These are phyloP conservation scores for Sebastes taczanowskii DNA, from an alignment of 2,797 vertebrate species.

Conservation along the genomic window DNA sequence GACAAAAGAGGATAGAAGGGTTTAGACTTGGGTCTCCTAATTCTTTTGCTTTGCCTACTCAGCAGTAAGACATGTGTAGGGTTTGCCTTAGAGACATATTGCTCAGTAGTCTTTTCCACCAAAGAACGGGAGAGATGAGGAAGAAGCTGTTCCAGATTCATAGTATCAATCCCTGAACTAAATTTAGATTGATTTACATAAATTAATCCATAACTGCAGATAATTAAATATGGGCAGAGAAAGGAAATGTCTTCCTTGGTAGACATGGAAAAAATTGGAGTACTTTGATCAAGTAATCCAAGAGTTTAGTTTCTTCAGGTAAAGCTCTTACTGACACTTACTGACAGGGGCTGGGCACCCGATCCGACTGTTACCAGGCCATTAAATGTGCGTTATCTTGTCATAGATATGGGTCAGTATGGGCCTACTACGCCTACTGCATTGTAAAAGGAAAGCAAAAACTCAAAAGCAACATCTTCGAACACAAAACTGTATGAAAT, in stretches of 20 bases:
- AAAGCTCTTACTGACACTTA: too few species aligned
- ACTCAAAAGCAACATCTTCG: too few species aligned
- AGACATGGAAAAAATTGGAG: not conserved
- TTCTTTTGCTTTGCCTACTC: not conserved
- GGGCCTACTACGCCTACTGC: fast-evolving
- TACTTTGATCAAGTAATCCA: not conserved
- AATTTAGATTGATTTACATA: conserved; percentile 2
- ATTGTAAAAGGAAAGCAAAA: too few species aligned
- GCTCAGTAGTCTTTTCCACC: not conserved
- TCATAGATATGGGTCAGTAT: too few species aligned
- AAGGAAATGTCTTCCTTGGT: not conserved
- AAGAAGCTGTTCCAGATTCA: not conserved
- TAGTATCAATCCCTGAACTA: not conserved
- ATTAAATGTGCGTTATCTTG: too few species aligned
- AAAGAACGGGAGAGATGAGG: not conserved
- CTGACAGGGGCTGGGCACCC: too few species aligned
- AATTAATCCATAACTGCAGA: not conserved
- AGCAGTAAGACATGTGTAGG: not conserved
- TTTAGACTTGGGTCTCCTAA: not conserved
- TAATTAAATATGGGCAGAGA: not conserved
- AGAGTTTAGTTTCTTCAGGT: too few species aligned
- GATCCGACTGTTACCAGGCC: too few species aligned
- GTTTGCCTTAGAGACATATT: not conserved
- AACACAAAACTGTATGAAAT: too few species aligned
- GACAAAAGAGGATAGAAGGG: not conserved